Percentiles rank a stretch among this genome's conserved stretches.
phyloP scores from a whole-genome alignment of 2,797 vertebrate species.

The Lutjanus campechanus region DNA sequence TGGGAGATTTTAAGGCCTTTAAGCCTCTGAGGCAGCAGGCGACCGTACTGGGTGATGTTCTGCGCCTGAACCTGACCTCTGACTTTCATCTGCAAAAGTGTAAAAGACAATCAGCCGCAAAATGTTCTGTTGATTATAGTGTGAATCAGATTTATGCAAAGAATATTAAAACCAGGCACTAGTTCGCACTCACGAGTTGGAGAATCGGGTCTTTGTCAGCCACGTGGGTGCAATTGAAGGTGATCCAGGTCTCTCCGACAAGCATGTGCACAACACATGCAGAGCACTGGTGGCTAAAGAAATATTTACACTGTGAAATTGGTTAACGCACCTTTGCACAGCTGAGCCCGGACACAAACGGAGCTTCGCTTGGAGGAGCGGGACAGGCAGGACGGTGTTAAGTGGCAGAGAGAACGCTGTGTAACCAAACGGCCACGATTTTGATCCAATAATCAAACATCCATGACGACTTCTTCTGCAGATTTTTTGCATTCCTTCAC shows the following conservation, averaged over 20 bases:
- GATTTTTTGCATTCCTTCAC: slow-evolving; percentile 31
- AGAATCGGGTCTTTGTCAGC: neutral
- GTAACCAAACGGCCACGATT: neutral
- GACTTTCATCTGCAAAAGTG: neutral
- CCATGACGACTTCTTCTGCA: slow-evolving; percentile 21
- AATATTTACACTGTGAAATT: slow-evolving; percentile 68
- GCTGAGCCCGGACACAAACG: slow-evolving; percentile 14
- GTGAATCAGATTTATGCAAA: neutral
- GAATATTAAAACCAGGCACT: slow-evolving; percentile 26
- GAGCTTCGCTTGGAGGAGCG: neutral
- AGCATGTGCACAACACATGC: slow-evolving; percentile 71
- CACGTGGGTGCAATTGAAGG: slow-evolving; percentile 49
- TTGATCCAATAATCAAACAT: slow-evolving; percentile 35
- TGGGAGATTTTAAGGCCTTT: neutral
- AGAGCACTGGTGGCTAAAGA: slow-evolving; percentile 31
- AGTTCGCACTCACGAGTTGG: slow-evolving; percentile 2
- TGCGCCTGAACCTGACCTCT: slow-evolving; percentile 31
- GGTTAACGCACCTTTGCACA: slow-evolving; percentile 57
- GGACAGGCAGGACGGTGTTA: slow-evolving; percentile 1
- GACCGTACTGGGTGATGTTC: neutral
- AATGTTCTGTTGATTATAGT: slow-evolving; percentile 17
- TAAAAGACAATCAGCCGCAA: neutral
- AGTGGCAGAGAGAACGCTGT: neutral
- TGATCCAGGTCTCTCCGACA: slow-evolving; percentile 32
- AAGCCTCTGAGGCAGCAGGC: neutral